Conservation (phyloP, 2,888 invertebrate genomes). For the Noctua janthina region DNA sequence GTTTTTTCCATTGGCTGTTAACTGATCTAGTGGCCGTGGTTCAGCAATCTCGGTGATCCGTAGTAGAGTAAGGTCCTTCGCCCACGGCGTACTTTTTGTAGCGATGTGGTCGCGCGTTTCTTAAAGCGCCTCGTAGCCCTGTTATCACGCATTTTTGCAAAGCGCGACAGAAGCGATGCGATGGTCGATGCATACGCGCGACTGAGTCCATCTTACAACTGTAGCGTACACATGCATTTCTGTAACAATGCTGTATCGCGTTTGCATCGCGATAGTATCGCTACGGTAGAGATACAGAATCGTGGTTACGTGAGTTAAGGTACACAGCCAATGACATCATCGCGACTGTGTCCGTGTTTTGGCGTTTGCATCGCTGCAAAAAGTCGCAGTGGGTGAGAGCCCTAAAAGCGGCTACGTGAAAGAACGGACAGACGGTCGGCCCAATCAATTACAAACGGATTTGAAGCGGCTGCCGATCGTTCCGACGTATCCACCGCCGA, state of each 20-base stretch:
- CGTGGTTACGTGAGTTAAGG: not conserved
- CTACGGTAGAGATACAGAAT: not conserved
- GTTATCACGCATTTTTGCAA: not conserved
- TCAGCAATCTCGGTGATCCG: conserved; percentile 45
- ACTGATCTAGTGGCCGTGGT: conserved; percentile 38
- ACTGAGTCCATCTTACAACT: not conserved
- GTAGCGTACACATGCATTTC: not conserved
- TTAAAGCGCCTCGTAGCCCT: not conserved
- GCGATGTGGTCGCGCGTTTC: not conserved
- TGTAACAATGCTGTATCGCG: not conserved
- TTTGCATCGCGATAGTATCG: not conserved
- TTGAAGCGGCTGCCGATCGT: conserved; percentile 42
- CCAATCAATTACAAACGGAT: conserved; percentile 58
- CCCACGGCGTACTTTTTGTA: not conserved
- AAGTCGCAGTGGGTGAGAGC: not conserved
- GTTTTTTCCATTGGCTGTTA: conserved; percentile 53
- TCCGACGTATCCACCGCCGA: conserved; percentile 18
- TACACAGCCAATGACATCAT: not conserved
- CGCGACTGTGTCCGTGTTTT: not conserved
- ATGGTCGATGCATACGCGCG: too few relatives aligned
- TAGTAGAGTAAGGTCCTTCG: not conserved
- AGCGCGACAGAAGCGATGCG: not conserved
- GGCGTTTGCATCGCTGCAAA: not conserved
- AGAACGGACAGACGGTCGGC: conserved; percentile 37
- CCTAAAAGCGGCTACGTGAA: conserved; percentile 35